Evolutionary conservation across 2,797 vertebrate species (phyloP).

Genomic region (Anisognathus igniventris): DNA sequence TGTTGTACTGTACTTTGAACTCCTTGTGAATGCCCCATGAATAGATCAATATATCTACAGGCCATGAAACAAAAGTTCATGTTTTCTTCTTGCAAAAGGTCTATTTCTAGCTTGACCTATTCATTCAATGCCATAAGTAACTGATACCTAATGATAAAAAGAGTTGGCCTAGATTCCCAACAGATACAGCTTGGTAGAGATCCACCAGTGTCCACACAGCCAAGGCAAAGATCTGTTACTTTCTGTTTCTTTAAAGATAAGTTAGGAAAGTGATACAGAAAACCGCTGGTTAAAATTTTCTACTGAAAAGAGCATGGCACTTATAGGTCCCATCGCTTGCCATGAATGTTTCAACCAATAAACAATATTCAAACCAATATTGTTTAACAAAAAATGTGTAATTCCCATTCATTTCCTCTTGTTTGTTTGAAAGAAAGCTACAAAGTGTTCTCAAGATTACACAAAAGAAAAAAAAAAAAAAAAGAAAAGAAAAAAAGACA

Average conservation of each 20-base stretch:
- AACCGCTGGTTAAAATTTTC: neutral
- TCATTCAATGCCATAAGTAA: neutral
- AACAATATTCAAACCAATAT: neutral
- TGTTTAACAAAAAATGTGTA: neutral
- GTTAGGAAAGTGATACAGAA: neutral
- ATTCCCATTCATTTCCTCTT: neutral
- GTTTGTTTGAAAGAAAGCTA: neutral
- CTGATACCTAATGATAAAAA: neutral
- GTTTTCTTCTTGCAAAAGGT: neutral
- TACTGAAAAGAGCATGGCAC: neutral
- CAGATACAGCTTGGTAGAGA: neutral
- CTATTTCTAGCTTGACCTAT: neutral
- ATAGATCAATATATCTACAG: neutral
- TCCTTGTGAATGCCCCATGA: neutral
- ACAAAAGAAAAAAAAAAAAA: accelerated
- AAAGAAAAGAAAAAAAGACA: accelerated
- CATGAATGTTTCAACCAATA: neutral
- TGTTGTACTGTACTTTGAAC: neutral
- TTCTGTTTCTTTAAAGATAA: neutral
- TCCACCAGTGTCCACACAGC: neutral
- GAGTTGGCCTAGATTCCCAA: neutral
- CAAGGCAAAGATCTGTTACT: neutral
- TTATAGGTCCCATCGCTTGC: neutral
- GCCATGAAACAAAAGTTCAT: neutral
- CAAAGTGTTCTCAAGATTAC: neutral